Base-by-base conservation (phyloP, 2,888 invertebrate genomes). In the Andrena hattorfiana region DNA sequence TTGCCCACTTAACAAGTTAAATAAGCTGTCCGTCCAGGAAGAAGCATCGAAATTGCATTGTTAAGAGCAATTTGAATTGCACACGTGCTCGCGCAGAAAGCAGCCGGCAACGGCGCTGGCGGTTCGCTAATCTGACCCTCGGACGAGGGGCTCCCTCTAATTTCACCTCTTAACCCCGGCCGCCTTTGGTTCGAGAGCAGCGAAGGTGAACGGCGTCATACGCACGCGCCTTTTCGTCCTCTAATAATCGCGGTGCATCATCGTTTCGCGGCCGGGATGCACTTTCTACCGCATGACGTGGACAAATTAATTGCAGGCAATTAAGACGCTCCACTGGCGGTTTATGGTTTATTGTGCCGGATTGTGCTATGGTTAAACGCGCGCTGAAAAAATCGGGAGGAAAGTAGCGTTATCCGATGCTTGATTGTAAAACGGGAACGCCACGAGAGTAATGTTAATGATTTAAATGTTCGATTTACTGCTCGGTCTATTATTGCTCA, bases 161-260 rank as follows among this genome's bases (percentile, higher is more conserved):
- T 83, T 85, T 83, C 86, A 87, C 89, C 86, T 89, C 78, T 89
- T 81, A 84, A 89, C 89, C 86, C 81, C 75, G 66, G 85, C 74
- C 80, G 85, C 79, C 86, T 71, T 64, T 66, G 49, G 35, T 70
- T 20, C 20, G 48, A 20, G 62, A 51, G 51, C 60, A 35, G 32
- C 74, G 72, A 71, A 85, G 85, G 84, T 81, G 83, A 87, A 68
- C 85, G 71, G 69, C 84, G 68, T 76, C 62, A 35, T 63, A 59
- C 72, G 60, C 86, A 70, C 70, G 76, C 76, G 66, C 54, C 71
- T 70, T 72, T 70, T 80, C 87, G 69, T 51, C 77, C 60, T 51
- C 35, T 59, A 56, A 76, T 32, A 56, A 79, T 66, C 62, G 67
- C 73, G 56, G 67, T 23, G 23, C 49, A 48, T 70, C 82, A 72